Conservation (phyloP, 2,113 vertebrate genomes). For the Chamaea fasciata region DNA sequence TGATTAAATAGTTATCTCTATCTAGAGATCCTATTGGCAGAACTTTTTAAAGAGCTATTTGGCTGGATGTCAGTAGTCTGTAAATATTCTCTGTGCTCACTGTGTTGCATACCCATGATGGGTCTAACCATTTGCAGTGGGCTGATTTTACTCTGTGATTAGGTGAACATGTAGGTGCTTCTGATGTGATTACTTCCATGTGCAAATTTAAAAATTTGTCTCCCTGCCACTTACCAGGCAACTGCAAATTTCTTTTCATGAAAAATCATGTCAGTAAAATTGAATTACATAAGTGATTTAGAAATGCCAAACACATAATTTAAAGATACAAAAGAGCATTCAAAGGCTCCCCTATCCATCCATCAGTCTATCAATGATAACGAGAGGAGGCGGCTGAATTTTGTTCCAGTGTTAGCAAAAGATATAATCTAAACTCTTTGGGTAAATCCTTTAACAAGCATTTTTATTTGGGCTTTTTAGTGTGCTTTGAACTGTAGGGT, state of each 20-base stretch:
- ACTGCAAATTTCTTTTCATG: not conserved
- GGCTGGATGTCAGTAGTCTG: not conserved
- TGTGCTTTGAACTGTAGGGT: not conserved
- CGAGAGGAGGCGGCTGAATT: not conserved
- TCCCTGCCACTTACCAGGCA: not conserved
- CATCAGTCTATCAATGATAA: not conserved
- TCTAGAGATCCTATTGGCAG: not conserved
- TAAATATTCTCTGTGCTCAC: not conserved
- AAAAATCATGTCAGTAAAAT: slow-evolving; percentile 3
- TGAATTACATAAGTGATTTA: not conserved
- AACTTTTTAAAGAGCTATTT: not conserved
- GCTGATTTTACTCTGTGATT: not conserved
- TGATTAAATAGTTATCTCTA: not conserved
- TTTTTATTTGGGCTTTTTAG: not conserved
- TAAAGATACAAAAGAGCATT: not conserved
- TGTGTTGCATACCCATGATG: not conserved
- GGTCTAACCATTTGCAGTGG: not conserved
- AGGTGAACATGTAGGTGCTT: not conserved
- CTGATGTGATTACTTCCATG: not conserved
- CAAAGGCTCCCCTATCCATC: not conserved
- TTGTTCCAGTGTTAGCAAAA: not conserved
- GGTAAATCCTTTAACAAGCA: not conserved
- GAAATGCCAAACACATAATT: not conserved
- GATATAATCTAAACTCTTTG: not conserved
- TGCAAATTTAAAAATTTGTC: not conserved